Base-by-base conservation (phyloP, 2,113 vertebrate genomes). In the Labeo catla region DNA sequence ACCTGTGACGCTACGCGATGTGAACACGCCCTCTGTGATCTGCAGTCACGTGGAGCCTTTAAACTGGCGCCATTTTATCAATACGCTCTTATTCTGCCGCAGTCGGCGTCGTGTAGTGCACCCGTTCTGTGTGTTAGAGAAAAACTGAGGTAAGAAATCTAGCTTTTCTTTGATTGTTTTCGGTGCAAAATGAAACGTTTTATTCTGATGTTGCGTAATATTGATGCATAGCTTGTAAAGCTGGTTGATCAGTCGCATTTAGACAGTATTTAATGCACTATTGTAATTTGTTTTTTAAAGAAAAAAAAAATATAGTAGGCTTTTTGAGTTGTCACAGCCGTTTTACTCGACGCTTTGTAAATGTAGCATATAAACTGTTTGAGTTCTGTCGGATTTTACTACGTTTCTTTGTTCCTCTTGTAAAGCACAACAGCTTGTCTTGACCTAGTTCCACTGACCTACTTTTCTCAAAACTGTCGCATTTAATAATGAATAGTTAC, bases 61-160 rank as follows among this genome's bases (percentile, higher is more conserved):
- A 84, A 84, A 84, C 68, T 3, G 66, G 66, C 50, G 82, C 82
- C 82, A 84, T 84, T 84, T 73, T 57, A 68, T 84, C 9, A 2
- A 50, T 6, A 39, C 50, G 34, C 0, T 84, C 50, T 57, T 52
- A 47, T 73, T 84, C 50, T 84, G 68, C 52, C 21, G 82, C 82
- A 84, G 82, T 73, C 68, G 4, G 82, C 50, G 50, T 52, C 16
- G 65, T 6, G 81, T 52, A 2, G 50, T 16, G 19, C 6, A 45
- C 5, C 66, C 5, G 8, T 15, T 3, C 8, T 74, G 28, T 84
- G 23, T 52, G 0, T 21, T 36, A n/a, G 11, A 84, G 34, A 57
- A 13, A 63, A 16, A n/a, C 47, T 7, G 21, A 84, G 82, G 82
- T 84, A 11, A 72, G 34, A 28, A 68, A 11, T 23, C 45, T 28